Conservation (phyloP, 2,113 vertebrate species). For the Cottus gobio region DNA sequence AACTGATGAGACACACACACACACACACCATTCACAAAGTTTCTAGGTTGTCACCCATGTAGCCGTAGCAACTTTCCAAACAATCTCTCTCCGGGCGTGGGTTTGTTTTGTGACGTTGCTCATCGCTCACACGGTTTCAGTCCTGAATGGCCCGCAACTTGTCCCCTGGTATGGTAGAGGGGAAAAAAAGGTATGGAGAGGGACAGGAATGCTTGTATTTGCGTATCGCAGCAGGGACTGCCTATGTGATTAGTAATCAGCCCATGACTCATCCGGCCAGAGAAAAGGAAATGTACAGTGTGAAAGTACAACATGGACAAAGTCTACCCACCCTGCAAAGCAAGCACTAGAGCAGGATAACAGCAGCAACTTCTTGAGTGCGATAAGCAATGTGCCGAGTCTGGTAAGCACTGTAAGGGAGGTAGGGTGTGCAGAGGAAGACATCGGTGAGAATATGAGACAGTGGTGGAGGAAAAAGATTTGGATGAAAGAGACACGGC, state of each 20-base stretch:
- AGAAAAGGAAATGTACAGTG: slow-evolving; percentile 42
- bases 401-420: neutral
- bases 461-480: neutral
- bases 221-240: slow-evolving; percentile 42
- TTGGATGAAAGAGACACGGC: neutral
- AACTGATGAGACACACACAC: too few species aligned
- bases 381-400: slow-evolving; percentile 14
- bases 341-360: slow-evolving; percentile 35
- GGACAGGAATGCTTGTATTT: slow-evolving; percentile 53
- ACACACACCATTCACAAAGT: neutral
- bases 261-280: slow-evolving; percentile 53
- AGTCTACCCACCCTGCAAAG: slow-evolving; percentile 21
- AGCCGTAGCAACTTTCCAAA: neutral
- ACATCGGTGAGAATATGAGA: slow-evolving; percentile 6
- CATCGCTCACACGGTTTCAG: slow-evolving; percentile 30
- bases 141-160: slow-evolving; percentile 2
- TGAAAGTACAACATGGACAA: slow-evolving; percentile 39
- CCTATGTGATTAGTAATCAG: slow-evolving; percentile 62
- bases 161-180: neutral
- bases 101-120: slow-evolving; percentile 39
- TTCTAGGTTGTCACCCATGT: slow-evolving; percentile 24
- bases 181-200: slow-evolving; percentile 28
- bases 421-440: slow-evolving; percentile 4
- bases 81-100: slow-evolving; percentile 25
- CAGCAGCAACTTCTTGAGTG: neutral